Base-by-base conservation (phyloP, 2,113 vertebrate species). In the Bambusicola thoracicus region DNA sequence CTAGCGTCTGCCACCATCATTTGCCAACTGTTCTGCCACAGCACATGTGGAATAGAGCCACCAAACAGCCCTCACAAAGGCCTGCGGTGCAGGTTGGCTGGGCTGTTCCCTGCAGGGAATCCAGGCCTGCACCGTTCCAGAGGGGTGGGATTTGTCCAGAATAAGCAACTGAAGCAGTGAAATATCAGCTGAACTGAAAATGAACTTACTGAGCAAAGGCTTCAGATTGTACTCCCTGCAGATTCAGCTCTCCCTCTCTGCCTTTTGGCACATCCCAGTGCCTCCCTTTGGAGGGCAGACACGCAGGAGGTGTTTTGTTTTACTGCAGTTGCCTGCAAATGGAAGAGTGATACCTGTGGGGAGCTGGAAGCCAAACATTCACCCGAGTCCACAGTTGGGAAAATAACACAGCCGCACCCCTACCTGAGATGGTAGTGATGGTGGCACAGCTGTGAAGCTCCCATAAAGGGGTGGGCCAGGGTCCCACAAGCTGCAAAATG, bases 1-100 rank as follows among this genome's bases (percentile, higher is more conserved):
- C 0, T 43, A 51, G 25, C 13, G 13, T 10, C 24, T 1, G 0
- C n/a, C 1, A 2, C 14, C 32, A 29, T 17, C 2, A 6, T 56
- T 44, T 44, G 9, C 41, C 75, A 53, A 29, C 25, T 21, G 18
- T 16, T 90, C 32, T 27, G 68, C 21, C 49, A 11, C 8, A 36
- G 73, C 19, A 67, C 1, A 0, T 1, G 34, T 24, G 21, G 63
- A 34, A 74, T 81, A 62, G 21, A 62, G 73, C 30, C 51, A 25
- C 16, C 68, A 72, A 24, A 9, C 68, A 0, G 58, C 48, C 27
- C 30, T 20, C 8, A 18, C 40, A 0, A 24, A 16, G 22, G 3
- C 24, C 24, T 12, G n/a, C n/a, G 40, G 15, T 34, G 4, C 7
- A 7, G 46, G 17, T 72, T 84, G 59, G 53, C 53, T 14, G 2